Evolutionary conservation across 1,140 invertebrate genomes (phyloP), one percentile per base, ranked within the genome.

Genomic region (Stegodyphus dumicola): DNA sequence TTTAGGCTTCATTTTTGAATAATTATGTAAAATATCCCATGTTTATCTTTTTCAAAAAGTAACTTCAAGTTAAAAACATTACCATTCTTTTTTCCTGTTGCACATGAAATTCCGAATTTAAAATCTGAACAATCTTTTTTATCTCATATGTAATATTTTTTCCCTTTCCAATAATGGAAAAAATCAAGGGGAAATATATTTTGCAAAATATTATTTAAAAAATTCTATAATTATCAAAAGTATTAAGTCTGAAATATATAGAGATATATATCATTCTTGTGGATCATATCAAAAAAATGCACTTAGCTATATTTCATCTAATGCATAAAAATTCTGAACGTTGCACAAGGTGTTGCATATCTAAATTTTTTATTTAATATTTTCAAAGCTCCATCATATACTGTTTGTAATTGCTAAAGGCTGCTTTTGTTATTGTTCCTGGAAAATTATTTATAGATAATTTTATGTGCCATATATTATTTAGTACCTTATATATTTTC

Each of bases 381-480:
- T 67, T n/a, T 53, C 18, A 65, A 65, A 76, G 48, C 71, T 54
- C 49, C 9, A 18, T 48, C 51, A 71, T 60, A 18, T 52, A 48
- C 17, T 33, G 17, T 51, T 70, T 69, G 33, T 65, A 69, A 56
- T 80, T 69, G 51, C n/a, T 53, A 6, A 11, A 78, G 65, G 65
- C 65, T 64, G 64, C 64, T 78, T 49, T 78, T 78, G 13, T 65
- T 53, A 52, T 7, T 78, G 48, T 53, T 67, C 52, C 33, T 67
- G 13, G 49, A 18, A n/a, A 51, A 18, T 67, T 78, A 67, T 66
- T 67, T 78, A 78, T 67, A 66, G 5, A 73, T 65, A 56, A 52
- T 33, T 83, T 71, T 70, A 70, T 73, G 80, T 83, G 80, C 80
- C 80, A 83, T 83, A 83, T 83, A 83, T 83, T 83, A 70, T 33